Percentiles rank a stretch among this genome's conserved stretches.
Evolutionary conservation across 2,888 invertebrate genomes (phyloP).

Genomic region (Candidula unifasciata): DNA sequence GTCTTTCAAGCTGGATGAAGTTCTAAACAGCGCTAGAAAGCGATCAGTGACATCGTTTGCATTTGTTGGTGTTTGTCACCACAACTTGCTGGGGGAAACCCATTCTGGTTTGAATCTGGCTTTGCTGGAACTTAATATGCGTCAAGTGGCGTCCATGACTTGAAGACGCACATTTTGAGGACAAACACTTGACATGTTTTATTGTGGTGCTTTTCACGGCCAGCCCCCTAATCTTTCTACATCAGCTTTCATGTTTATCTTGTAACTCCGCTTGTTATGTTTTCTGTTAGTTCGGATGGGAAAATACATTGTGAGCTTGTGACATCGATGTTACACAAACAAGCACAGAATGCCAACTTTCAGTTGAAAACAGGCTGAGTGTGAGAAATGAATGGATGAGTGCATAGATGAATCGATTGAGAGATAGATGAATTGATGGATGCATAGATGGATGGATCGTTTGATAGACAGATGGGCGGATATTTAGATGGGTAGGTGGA

Average conservation of each 20-base stretch:
- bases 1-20: conserved; percentile 12
- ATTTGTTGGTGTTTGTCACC: conserved; percentile 22
- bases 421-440: too few relatives aligned
- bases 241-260: background rate
- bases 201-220: background rate
- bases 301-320: too few relatives aligned
- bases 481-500: too few relatives aligned
- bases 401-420: too few relatives aligned
- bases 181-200: background rate
- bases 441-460: too few relatives aligned
- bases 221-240: background rate
- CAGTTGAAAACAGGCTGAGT: too few relatives aligned
- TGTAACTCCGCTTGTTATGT: background rate
- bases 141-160: background rate
- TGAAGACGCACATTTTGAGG: background rate
- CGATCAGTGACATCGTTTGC: conserved; percentile 23
- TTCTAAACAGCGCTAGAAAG: background rate
- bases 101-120: background rate
- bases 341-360: too few relatives aligned
- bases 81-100: background rate
- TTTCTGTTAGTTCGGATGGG: background rate
- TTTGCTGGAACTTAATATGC: conserved; percentile 8
- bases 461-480: too few relatives aligned
- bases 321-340: too few relatives aligned
- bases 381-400: too few relatives aligned